A percentile compares a stretch with the other conserved stretches of the same genome.
phyloP scores from a whole-genome alignment of 2,797 vertebrate species.

The Centropyge bicolor region DNA sequence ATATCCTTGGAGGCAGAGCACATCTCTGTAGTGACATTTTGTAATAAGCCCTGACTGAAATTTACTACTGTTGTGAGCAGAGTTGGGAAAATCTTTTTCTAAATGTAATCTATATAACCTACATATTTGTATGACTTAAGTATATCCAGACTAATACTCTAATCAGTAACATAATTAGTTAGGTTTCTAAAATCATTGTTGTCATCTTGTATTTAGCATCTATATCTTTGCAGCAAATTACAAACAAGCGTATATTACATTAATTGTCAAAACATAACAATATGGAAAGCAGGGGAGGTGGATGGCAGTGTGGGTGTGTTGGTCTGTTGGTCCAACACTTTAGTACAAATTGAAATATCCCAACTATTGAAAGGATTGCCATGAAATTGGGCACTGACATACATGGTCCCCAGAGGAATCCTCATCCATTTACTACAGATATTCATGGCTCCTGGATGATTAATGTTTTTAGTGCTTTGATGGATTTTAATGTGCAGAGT shows the following conservation, averaged over 20 bases:
- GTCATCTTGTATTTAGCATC: not conserved
- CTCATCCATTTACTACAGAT: not conserved
- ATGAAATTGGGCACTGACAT: not conserved
- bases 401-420: not conserved
- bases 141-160: not conserved
- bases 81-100: constrained; percentile 15
- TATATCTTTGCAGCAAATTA: not conserved
- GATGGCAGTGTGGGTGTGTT: not conserved
- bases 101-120: constrained; percentile 5
- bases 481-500: too few species aligned
- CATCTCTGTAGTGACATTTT: constrained; percentile 64
- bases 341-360: not conserved
- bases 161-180: not conserved
- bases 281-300: not conserved
- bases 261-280: not conserved
- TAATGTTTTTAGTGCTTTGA: not conserved
- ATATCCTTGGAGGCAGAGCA: constrained; percentile 60
- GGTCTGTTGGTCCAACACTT: not conserved
- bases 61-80: constrained; percentile 35
- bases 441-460: not conserved
- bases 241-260: not conserved
- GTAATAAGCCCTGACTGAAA: constrained; percentile 53
- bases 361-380: not conserved
- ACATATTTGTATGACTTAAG: not conserved
- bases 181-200: not conserved